phyloP scores from a whole-genome alignment of 1,140 invertebrate genomes.

The Bombus affinis region DNA sequence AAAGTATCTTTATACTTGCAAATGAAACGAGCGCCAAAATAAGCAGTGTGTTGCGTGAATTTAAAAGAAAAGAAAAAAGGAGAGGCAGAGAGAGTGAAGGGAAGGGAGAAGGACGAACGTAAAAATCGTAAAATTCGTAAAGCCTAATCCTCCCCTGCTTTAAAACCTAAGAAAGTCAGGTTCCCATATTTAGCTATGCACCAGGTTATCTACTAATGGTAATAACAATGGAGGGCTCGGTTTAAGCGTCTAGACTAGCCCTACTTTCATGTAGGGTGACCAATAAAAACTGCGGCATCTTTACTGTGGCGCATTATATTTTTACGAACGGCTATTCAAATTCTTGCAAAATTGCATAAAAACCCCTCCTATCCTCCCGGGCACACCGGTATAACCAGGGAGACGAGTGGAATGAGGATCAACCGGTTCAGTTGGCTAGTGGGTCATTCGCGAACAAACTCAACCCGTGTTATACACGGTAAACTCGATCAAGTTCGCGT shows the following conservation, averaged over 20 bases:
- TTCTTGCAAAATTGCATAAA: slow-evolving; percentile 82
- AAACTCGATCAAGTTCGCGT: background rate
- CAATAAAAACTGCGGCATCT: slow-evolving; percentile 72
- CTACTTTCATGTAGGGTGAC: slow-evolving; percentile 55
- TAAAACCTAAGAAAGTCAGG: slow-evolving; percentile 29
- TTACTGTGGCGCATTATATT: slow-evolving; percentile 74
- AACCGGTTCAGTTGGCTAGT: slow-evolving; percentile 74
- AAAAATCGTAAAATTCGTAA: slow-evolving; percentile 47
- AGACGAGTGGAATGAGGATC: slow-evolving; percentile 49
- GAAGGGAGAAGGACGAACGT: slow-evolving; percentile 1
- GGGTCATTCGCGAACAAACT: slow-evolving; percentile 71
- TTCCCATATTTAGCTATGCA: slow-evolving; percentile 75
- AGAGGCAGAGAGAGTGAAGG: background rate
- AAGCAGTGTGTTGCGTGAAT: slow-evolving; percentile 14
- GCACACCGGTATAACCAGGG: slow-evolving; percentile 74
- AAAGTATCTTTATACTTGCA: slow-evolving; percentile 42
- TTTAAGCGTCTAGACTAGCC: slow-evolving; percentile 72
- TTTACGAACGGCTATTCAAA: slow-evolving; percentile 80
- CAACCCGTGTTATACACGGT: background rate
- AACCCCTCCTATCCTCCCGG: slow-evolving; percentile 71
- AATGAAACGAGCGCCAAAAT: slow-evolving; percentile 34
- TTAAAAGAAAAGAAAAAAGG: background rate
- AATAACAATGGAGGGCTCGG: slow-evolving; percentile 71
- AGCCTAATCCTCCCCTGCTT: background rate
- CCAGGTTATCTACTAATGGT: slow-evolving; percentile 73